Base-by-base conservation (phyloP, 1,140 invertebrate genomes). In the Propsilocerus akamusi region DNA sequence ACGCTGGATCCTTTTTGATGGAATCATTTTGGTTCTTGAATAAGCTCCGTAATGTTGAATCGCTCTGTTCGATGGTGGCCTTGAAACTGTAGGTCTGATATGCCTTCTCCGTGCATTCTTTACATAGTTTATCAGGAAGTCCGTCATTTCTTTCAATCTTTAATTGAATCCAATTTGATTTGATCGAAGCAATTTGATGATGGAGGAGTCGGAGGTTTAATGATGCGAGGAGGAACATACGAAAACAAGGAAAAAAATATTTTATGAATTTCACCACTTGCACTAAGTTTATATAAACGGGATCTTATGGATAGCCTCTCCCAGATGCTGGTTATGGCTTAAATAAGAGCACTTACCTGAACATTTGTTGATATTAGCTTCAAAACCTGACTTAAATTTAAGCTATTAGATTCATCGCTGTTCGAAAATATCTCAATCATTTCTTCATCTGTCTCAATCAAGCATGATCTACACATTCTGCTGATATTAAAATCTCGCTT, bases 71-170 rank as follows among this genome's bases (percentile, higher is more conserved):
- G 8, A 25, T 30, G 20, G 12, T 26, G 6, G 20, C 11, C 24
- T 49, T 49, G 12, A 26, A 49, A 12, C 12, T 22, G 22, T 49
- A 49, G 14, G 47, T 26, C 7, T 24, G n/a, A 26, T 28, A 23
- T 10, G 26, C 47, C 20, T 26, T 26, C 26, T 26, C 20, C 1
- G 25, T 49, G 20, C 47, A 49, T 28, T 22, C 20, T 22, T 26
- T 49, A 17, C 47, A 49, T 24, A 49, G 17, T 30, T 49, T 26
- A 11, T 28, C 17, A 11, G 47, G 47, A 25, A 49, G 28, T 14
- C 47, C 47, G 23, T 49, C 47, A 17, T 49, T 26, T 26, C 7
- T 5, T 5, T 26, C 26, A 28, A 49, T 28, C 47, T n/a, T n/a
- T 49, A 26, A 4, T 47, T 6, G 8, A 47, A 47, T 14, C 10